phyloP scores from a whole-genome alignment of 1,140 invertebrate genomes.

The Dryas iulia region DNA sequence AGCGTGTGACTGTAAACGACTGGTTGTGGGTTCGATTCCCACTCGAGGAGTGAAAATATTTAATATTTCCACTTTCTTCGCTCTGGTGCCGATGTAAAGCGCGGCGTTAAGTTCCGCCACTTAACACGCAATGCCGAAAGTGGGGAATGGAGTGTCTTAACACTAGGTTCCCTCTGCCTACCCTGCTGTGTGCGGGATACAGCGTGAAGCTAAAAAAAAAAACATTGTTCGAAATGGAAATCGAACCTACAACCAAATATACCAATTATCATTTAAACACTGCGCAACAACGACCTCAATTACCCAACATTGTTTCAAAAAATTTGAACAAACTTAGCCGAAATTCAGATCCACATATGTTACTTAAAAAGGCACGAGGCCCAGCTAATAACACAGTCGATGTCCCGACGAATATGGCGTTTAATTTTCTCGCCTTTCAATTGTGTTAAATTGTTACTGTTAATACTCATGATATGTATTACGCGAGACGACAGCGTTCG shows the following conservation, averaged over 20 bases:
- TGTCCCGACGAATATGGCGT: background rate
- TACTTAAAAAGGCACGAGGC: background rate
- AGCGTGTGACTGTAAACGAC: background rate
- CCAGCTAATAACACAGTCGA: background rate
- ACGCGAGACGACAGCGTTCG: background rate
- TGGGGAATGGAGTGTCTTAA: too few relatives aligned
- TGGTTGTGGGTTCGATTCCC: background rate
- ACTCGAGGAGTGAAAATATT: background rate
- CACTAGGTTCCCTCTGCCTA: too few relatives aligned
- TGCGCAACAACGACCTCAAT: too few relatives aligned
- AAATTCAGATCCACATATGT: background rate
- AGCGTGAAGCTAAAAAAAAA: too few relatives aligned
- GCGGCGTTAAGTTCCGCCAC: background rate
- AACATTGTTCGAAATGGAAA: background rate
- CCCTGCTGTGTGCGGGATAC: too few relatives aligned
- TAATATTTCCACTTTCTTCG: too few relatives aligned
- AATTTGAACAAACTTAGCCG: background rate
- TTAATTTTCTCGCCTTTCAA: conserved; percentile 1
- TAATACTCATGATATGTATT: background rate
- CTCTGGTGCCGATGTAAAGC: background rate
- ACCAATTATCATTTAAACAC: too few relatives aligned
- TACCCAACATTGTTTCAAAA: background rate
- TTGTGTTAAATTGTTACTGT: background rate
- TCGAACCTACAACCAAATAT: background rate
- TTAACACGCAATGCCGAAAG: too few relatives aligned